Base-by-base conservation (phyloP, 2,113 vertebrate genomes). In the Protomyctophum bolini region DNA sequence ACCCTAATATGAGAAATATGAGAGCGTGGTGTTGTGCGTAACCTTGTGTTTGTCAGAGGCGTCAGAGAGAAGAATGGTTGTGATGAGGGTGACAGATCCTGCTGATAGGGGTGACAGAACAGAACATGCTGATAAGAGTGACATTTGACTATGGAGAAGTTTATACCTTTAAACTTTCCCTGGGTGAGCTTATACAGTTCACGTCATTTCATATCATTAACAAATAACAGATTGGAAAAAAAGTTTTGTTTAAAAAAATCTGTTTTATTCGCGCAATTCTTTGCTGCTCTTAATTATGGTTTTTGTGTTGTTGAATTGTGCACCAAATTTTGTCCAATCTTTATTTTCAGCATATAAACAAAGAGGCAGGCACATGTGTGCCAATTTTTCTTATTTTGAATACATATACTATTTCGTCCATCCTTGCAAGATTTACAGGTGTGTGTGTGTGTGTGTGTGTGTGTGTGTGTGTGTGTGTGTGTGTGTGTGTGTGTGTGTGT, bases 1-100 rank as follows among this genome's bases (percentile, higher is more conserved):
- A 73, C 58, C 79, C 76, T 77, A 87, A 89, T 87, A 75, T 79
- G 77, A 75, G 83, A 84, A 80, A 87, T 79, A 0, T 75, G 82
- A 85, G 77, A 79, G 68, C 79, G 48, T 81, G 80, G 48, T 81
- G 80, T 72, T 79, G 67, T 82, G 69, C 77, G 83, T 80, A 68
- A 78, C 33, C 76, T 29, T 77, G 61, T 64, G 75, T 68, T 28
- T 72, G 64, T 66, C 57, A 68, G 49, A 57, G 63, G 56, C n/a
- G 12, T 60, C 64, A 58, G 68, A 21, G 67, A 11, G 29, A 62
- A 21, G 8, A 14, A 76, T 72, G 59, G 51, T 64, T 70, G 63
- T 64, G 75, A 79, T 82, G 80, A 80, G 55, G 52, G 45, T 62
- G 69, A 72, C 55, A 83, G 76, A 87, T 86, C 33, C 33, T 41